Evolutionary conservation across 2,888 invertebrate species (phyloP).

Genomic region (Yponomeuta plumbellus): DNA sequence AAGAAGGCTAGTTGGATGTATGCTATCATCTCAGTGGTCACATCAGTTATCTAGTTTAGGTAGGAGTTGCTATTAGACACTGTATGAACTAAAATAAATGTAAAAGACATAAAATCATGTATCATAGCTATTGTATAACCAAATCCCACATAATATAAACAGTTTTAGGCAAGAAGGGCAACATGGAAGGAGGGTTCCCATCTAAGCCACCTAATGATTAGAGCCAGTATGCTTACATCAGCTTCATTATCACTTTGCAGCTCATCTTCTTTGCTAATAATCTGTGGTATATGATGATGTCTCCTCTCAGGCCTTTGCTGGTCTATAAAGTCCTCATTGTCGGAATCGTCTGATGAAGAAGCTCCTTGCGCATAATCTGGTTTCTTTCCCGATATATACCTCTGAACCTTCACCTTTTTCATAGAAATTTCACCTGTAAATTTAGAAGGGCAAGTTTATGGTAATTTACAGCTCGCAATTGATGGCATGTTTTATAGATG

Average conservation of each 20-base stretch:
- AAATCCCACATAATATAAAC: no score
- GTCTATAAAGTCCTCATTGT: slow-evolving; percentile 91
- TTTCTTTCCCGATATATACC: slow-evolving; percentile 98
- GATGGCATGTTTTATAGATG: not conserved
- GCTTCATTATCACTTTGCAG: slow-evolving; percentile 59
- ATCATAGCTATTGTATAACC: no score
- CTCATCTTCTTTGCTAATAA: slow-evolving; percentile 52
- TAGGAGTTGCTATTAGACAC: no score
- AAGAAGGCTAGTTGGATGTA: no score
- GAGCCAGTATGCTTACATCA: slow-evolving; percentile 44
- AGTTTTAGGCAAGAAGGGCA: no score
- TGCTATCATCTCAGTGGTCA: no score
- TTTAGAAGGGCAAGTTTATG: not conserved
- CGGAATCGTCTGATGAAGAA: slow-evolving; percentile 92
- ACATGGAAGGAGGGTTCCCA: no score
- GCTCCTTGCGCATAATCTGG: slow-evolving; percentile 95
- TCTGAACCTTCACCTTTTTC: slow-evolving; percentile 99
- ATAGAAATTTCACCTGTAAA: slow-evolving; percentile 94
- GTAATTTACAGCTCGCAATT: not conserved
- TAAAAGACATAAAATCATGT: no score
- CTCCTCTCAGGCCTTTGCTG: slow-evolving; percentile 59
- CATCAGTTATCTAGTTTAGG: no score
- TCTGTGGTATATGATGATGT: slow-evolving; percentile 52
- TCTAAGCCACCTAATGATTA: not conserved
- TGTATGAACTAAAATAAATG: no score